Percentiles rank a stretch among this genome's conserved stretches.
Conservation (phyloP, 2,113 vertebrate genomes). For the Ctenodactylus gundi region DNA sequence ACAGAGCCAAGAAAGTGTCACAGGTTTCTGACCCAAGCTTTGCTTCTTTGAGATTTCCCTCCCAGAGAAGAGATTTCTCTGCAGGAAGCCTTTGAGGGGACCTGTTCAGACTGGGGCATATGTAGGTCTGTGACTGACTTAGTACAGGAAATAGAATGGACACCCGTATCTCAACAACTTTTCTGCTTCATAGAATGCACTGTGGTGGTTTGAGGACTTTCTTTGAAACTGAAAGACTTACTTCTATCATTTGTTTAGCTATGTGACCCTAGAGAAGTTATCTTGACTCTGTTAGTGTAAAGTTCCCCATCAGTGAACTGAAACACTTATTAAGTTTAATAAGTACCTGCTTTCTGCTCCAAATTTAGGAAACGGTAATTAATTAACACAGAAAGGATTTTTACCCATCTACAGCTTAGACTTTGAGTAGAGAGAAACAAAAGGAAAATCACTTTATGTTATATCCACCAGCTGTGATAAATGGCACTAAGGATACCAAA, state of each 20-base stretch:
- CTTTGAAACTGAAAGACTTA: neutral
- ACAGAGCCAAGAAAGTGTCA: neutral
- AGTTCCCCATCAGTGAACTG: neutral
- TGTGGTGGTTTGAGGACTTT: neutral
- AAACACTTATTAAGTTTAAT: neutral
- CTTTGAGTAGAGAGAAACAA: neutral
- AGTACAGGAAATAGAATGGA: neutral
- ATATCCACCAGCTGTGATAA: conserved; percentile 24
- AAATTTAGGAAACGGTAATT: neutral
- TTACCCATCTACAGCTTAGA: neutral
- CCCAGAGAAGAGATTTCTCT: neutral
- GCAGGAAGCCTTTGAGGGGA: neutral
- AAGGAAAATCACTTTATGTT: neutral
- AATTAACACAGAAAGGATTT: neutral
- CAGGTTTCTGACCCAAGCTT: neutral
- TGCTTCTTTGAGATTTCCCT: neutral
- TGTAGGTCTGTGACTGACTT: neutral
- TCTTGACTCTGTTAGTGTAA: neutral
- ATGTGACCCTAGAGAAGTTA: neutral
- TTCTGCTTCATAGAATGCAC: neutral
- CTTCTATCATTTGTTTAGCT: neutral
- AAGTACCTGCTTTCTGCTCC: neutral
- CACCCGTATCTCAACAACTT: neutral
- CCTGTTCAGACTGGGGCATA: neutral
- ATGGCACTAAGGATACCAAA: neutral